These are phyloP conservation scores for Diaperis boleti DNA, from an alignment of 2,888 invertebrate genomes.

Conservation along the genomic window DNA sequence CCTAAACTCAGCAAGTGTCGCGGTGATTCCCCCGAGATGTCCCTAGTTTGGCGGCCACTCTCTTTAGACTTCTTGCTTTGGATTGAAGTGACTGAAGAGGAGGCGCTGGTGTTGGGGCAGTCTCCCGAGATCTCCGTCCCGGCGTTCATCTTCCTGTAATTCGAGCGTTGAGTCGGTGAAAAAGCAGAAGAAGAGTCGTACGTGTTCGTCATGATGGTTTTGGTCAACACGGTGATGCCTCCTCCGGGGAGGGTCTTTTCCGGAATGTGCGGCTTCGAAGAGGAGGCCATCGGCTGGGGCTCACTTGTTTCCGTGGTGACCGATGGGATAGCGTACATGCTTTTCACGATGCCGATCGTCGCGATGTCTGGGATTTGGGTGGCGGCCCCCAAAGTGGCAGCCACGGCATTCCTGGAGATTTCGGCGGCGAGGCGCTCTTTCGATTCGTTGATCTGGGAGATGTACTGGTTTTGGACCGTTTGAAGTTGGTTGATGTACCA, in stretches of 20 bases:
- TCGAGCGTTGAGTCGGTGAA: background rate
- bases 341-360: slow-evolving; percentile 57
- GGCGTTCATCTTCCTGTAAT: background rate
- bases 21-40: slow-evolving; percentile 49
- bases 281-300: slow-evolving; percentile 47
- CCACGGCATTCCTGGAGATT: slow-evolving; percentile 75
- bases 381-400: slow-evolving; percentile 65
- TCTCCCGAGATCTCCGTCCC: background rate
- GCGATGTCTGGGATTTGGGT: slow-evolving; percentile 51
- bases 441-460: slow-evolving; percentile 85
- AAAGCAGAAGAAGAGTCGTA: background rate
- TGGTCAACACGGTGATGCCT: slow-evolving; percentile 49
- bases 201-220: slow-evolving; percentile 25
- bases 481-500: slow-evolving; percentile 91
- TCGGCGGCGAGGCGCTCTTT: slow-evolving; percentile 82
- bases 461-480: slow-evolving; percentile 83
- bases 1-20: slow-evolving; percentile 59
- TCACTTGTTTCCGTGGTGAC: slow-evolving; percentile 45
- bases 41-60: slow-evolving; percentile 45
- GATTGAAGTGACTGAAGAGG: slow-evolving; percentile 54
- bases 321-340: slow-evolving; percentile 55
- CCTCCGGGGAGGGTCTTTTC: slow-evolving; percentile 50
- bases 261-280: slow-evolving; percentile 51
- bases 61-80: slow-evolving; percentile 48
- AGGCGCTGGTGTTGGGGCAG: slow-evolving; percentile 34